Evolutionary conservation across 2,888 invertebrate genomes (phyloP).

Genomic region (Drosophila flavopinicola): DNA sequence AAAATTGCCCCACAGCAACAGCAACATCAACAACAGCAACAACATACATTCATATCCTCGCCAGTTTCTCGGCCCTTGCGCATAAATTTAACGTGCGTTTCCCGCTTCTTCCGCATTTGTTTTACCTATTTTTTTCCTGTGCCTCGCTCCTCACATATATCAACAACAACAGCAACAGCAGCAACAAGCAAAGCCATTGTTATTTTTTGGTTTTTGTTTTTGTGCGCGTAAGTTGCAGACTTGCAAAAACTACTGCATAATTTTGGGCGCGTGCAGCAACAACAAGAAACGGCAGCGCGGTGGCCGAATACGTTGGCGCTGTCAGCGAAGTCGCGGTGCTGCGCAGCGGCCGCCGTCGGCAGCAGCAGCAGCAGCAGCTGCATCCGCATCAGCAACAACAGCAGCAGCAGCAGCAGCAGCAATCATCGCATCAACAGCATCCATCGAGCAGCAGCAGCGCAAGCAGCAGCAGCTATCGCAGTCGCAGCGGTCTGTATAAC

Average conservation of each 20-base stretch:
- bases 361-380: conserved; percentile 31
- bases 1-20: conserved; percentile 44
- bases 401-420: conserved; percentile 21
- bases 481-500: conserved; percentile 58
- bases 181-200: conserved; percentile 2
- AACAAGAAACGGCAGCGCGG: conserved; percentile 58
- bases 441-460: conserved; percentile 36
- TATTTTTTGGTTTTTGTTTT: conserved; percentile 14
- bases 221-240: conserved; percentile 8
- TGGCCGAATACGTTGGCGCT: conserved; percentile 67
- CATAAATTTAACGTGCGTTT: conserved; percentile 35
- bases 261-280: conserved; percentile 37
- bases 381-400: conserved; percentile 1
- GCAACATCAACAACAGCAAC: no score
- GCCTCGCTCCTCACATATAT: neutral
- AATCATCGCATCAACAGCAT: no score
- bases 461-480: conserved; percentile 72
- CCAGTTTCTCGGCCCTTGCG: conserved; percentile 10
- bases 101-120: conserved; percentile 30
- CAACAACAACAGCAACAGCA: neutral
- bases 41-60: neutral
- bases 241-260: conserved; percentile 45
- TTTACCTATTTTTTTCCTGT: conserved; percentile 9
- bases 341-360: conserved; percentile 59
- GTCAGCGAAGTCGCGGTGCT: conserved; percentile 54